phyloP scores from a whole-genome alignment of 2,888 invertebrate species.

The Phragmatobia fuliginosa region DNA sequence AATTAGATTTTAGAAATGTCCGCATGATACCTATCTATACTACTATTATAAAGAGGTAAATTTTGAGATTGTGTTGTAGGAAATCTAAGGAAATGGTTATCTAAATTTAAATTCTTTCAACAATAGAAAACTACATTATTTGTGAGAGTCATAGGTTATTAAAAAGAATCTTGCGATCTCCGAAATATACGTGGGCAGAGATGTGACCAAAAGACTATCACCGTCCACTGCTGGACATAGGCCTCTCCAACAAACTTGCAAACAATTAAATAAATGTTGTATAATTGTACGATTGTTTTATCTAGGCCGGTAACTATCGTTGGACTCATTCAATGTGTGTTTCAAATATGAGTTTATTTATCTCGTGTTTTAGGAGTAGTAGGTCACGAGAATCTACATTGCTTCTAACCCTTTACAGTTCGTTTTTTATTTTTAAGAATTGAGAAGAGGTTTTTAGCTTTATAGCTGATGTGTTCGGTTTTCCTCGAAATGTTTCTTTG shows the following conservation, averaged over 20 bases:
- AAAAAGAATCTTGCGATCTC: too few relatives aligned
- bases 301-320: slow-evolving; percentile 42
- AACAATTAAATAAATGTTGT: slow-evolving; percentile 46
- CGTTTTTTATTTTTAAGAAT: slow-evolving; percentile 19
- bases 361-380: slow-evolving; percentile 28
- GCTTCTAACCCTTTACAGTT: slow-evolving; percentile 11
- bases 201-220: too few relatives aligned
- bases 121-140: too few relatives aligned
- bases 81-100: too few relatives aligned
- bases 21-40: slow-evolving; percentile 2
- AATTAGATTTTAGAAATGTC: slow-evolving; percentile 35
- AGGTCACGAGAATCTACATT: slow-evolving; percentile 13
- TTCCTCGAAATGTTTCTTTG: slow-evolving; percentile 12
- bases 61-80: too few relatives aligned
- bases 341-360: slow-evolving; percentile 34
- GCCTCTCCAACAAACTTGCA: too few relatives aligned
- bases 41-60: too few relatives aligned
- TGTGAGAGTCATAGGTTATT: too few relatives aligned
- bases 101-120: too few relatives aligned
- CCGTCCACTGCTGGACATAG: too few relatives aligned
- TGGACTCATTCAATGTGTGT: slow-evolving; percentile 32
- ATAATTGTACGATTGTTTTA: slow-evolving; percentile 36
- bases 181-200: too few relatives aligned
- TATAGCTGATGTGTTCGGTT: slow-evolving; percentile 7
- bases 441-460: slow-evolving; percentile 13